Evolutionary conservation across 37 sponge, comb jelly and placozoan species (phyloP), one percentile per base, ranked within the genome.

Genomic region (Dysidea cf. avara): DNA sequence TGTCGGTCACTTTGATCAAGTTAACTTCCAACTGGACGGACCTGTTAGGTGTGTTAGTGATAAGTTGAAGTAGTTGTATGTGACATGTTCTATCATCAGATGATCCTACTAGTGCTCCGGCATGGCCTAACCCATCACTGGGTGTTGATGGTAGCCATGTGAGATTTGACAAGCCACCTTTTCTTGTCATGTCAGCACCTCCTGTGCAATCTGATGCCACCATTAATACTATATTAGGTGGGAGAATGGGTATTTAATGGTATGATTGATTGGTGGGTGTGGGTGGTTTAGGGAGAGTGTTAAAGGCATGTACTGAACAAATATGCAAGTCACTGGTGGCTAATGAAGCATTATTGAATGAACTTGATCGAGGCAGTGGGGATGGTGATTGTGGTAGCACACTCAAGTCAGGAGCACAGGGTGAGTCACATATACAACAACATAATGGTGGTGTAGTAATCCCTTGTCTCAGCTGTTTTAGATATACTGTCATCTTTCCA

Each of bases 321-420:
- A 66, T 93, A 37, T 92, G 83, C 56, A 30, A 36, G 7, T 59
- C 63, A n/a, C n/a, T 97, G 3, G n/a, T 72, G 2, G 68, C 37
- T 0, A 71, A 64, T n/a, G 83, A 84, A 60, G 83, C 66, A 29
- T 43, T 71, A 39, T 78, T 97, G 24, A 84, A 97, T 79, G 78
- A 87, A 20, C 83, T 97, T 40, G 97, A 97, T 75, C 43, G 89
- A 59, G 83, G 74, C 30, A 78, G 88, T 66, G 98, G 98, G 14
- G 98, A 97, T 80, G 94, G 94, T 9, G 98, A 97, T 67, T 93
- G 94, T 77, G 98, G 98, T 1, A 79, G 71, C 48, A 97, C 98
- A 12, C 71, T 93, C 25, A 70, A 57, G 53, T 66, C 58, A n/a
- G 86, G 88, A 43, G 80, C 73, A 12, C 31, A 53, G 20, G 87